Percentiles rank a stretch among this genome's conserved stretches.
phyloP scores from a whole-genome alignment of 1,140 invertebrate species.

The Patella vulgata region DNA sequence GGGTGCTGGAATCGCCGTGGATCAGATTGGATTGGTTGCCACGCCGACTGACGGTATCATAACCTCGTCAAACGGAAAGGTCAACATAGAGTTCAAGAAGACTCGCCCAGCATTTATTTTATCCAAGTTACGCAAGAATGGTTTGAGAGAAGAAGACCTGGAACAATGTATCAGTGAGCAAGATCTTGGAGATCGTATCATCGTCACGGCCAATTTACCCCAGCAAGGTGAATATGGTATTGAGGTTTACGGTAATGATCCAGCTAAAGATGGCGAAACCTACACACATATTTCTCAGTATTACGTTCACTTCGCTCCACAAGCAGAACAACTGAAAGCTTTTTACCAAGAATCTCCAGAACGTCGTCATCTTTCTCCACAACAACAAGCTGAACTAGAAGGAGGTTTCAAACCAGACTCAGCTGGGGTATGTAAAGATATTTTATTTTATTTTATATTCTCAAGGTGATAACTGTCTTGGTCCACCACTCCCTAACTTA shows the following conservation, averaged over 20 bases:
- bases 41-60: conserved; percentile 53
- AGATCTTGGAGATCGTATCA: conserved; percentile 48
- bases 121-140: conserved; percentile 54
- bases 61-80: conserved; percentile 44
- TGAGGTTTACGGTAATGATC: conserved; percentile 67
- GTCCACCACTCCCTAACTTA: neutral
- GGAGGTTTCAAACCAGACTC: conserved; percentile 42
- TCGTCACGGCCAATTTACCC: conserved; percentile 62
- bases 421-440: conserved; percentile 34
- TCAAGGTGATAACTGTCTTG: conserved; percentile 1
- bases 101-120: conserved; percentile 54
- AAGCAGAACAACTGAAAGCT: conserved; percentile 48
- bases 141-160: conserved; percentile 55
- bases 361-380: conserved; percentile 20
- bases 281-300: conserved; percentile 67
- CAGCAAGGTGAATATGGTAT: conserved; percentile 64
- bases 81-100: conserved; percentile 52
- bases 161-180: conserved; percentile 55
- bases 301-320: conserved; percentile 59
- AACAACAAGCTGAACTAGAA: conserved; percentile 26
- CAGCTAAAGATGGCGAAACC: conserved; percentile 64
- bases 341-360: conserved; percentile 60
- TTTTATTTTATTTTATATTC: no score
- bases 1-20: conserved; percentile 63
- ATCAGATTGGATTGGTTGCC: conserved; percentile 61